Conservation (phyloP, 2,888 invertebrate species). For the Pseudococcus jackbeardsleyi region DNA sequence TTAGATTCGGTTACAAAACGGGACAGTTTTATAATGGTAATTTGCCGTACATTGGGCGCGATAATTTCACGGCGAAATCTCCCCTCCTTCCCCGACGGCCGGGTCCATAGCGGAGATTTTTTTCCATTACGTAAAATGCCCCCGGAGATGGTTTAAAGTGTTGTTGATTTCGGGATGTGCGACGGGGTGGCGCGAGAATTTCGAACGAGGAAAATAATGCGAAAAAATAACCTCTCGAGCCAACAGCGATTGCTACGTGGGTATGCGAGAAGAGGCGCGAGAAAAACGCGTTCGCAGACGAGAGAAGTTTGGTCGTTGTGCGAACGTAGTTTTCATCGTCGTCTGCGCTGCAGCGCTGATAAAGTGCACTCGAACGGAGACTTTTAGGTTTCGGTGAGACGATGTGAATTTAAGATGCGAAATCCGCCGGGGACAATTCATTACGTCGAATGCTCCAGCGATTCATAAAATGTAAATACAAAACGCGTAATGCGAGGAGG, state of each 20-base stretch:
- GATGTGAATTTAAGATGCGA: constrained; percentile 24
- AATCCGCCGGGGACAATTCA: constrained; percentile 37
- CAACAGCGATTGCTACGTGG: too few species aligned
- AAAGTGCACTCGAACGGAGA: constrained; percentile 26
- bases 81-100: background rate
- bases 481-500: background rate
- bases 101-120: background rate
- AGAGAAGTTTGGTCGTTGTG: background rate
- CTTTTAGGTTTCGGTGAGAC: background rate
- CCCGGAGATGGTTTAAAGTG: background rate
- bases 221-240: background rate
- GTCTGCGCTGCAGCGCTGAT: background rate
- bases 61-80: background rate
- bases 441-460: constrained; percentile 34
- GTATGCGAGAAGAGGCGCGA: background rate
- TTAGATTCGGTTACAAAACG: too few species aligned
- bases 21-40: background rate
- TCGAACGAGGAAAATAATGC: background rate
- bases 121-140: background rate
- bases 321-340: background rate
- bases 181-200: background rate
- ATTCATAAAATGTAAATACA: constrained; percentile 46
- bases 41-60: background rate
- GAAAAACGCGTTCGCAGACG: background rate
- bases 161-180: background rate